Percentiles rank a stretch among this genome's conserved stretches.
Evolutionary conservation across 1,140 invertebrate genomes (phyloP).

Genomic region (Ladona fulva): DNA sequence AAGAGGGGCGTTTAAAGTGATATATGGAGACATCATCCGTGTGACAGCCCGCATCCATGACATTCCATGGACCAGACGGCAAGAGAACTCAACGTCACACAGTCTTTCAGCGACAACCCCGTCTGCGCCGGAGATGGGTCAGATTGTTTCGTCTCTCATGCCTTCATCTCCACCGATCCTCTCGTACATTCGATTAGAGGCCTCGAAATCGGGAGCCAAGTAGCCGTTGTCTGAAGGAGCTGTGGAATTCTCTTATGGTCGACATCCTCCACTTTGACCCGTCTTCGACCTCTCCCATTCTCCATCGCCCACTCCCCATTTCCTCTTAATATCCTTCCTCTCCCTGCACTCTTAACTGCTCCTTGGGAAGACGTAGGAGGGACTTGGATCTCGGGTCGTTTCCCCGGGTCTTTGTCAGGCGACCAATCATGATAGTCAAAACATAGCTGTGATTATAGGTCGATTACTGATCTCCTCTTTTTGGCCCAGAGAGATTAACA

Average conservation of each 20-base stretch:
- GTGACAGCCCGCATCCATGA: not conserved
- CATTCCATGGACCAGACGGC: not conserved
- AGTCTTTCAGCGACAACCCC: no score
- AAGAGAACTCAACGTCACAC: no score
- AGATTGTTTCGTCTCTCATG: not conserved
- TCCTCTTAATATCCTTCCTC: not conserved
- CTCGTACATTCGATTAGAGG: not conserved
- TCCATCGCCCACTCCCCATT: not conserved
- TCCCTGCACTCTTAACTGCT: not conserved
- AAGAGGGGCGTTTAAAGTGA: no score
- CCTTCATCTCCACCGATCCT: not conserved
- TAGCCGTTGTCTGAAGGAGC: not conserved
- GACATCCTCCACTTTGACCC: not conserved
- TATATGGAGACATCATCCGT: not conserved
- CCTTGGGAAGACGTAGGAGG: no score
- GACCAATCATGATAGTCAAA: no score
- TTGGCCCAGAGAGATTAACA: no score
- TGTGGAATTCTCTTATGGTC: not conserved
- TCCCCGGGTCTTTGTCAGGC: no score
- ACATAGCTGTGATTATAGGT: no score
- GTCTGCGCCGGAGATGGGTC: not conserved
- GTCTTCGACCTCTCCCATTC: not conserved
- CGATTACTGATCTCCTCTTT: no score
- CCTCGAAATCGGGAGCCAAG: not conserved
- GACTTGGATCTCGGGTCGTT: no score